phyloP scores from a whole-genome alignment of 2,888 invertebrate genomes.

The Molorchus minor region DNA sequence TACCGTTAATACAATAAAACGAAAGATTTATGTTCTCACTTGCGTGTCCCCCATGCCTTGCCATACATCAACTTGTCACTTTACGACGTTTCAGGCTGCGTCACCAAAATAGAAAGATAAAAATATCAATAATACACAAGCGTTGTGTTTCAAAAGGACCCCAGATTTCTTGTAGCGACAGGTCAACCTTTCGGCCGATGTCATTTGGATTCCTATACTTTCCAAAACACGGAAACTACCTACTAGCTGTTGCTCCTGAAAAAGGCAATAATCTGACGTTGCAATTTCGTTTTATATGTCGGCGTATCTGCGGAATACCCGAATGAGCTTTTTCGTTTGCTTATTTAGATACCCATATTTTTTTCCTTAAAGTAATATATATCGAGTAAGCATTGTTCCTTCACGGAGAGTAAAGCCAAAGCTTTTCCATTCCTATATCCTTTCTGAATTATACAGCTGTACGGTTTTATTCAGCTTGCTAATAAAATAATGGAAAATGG shows the following conservation, averaged over 20 bases:
- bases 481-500: too few species aligned
- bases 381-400: too few species aligned
- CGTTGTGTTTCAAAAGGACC: not conserved
- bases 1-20: constrained; percentile 6
- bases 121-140: constrained; percentile 14
- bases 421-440: too few species aligned
- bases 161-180: not conserved
- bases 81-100: constrained; percentile 4
- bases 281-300: constrained; percentile 9
- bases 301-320: not conserved
- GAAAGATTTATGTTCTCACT: constrained; percentile 14
- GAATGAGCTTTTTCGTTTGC: not conserved
- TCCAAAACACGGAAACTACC: constrained; percentile 6
- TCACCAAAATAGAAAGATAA: constrained; percentile 12
- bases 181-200: not conserved
- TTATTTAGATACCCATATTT: too few species aligned
- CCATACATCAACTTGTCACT: constrained; percentile 20
- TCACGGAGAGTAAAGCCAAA: too few species aligned
- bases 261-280: constrained; percentile 10
- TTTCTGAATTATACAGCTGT: too few species aligned
- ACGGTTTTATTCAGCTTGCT: too few species aligned
- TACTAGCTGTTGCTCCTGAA: not conserved
- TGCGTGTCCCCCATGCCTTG: constrained; percentile 1
- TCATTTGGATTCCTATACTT: not conserved
- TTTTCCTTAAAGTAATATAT: too few species aligned